Evolutionary conservation across 2,113 vertebrate genomes (phyloP), one percentile per base, ranked within the genome.

Genomic region (Terrapene triunguis): DNA sequence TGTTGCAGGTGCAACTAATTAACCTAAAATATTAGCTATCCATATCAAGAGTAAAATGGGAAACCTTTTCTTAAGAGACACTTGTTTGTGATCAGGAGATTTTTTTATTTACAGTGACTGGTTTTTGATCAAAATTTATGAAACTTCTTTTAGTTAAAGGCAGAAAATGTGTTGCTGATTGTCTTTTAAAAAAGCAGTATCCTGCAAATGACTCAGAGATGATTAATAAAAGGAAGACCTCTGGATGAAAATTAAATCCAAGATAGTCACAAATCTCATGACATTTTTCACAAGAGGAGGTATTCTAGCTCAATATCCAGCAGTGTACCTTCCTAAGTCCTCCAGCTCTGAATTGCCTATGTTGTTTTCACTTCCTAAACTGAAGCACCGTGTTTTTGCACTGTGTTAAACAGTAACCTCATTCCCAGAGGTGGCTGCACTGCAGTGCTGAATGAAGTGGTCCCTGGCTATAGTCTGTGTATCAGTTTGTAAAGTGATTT

Each of bases 401-500:
- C 87, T 84, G 96, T 96, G 92, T 95, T 96, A 90, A 96, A 95
- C 90, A 84, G 84, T 95, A 95, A 85, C 83, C 93, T 62, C 90
- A 95, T 95, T 96, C 87, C 92, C 95, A 95, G 95, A 95, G 96
- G 93, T 3, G 96, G 83, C 87, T 94, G 89, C 24, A 27, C 95
- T 93, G 95, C 95, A 97, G 89, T 97, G 96, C 96, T 96, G 96
- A 96, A 97, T 93, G 83, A 74, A 74, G 92, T 48, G 89, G 80
- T 78, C 44, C 72, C 84, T 55, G 93, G 96, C 69, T 87, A 94
- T 95, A 9, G 0, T 25, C 93, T 95, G 80, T 5, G 25, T 84
- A 87, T 89, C 94, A 42, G 51, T 96, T 97, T 96, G 95, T 80
- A 93, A 96, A 97, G 95, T 82, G 90, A 96, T 97, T 95, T 96